Percentiles rank a stretch among this genome's conserved stretches.
Conservation (phyloP, 1,140 invertebrate species). For the Homarus americanus region DNA sequence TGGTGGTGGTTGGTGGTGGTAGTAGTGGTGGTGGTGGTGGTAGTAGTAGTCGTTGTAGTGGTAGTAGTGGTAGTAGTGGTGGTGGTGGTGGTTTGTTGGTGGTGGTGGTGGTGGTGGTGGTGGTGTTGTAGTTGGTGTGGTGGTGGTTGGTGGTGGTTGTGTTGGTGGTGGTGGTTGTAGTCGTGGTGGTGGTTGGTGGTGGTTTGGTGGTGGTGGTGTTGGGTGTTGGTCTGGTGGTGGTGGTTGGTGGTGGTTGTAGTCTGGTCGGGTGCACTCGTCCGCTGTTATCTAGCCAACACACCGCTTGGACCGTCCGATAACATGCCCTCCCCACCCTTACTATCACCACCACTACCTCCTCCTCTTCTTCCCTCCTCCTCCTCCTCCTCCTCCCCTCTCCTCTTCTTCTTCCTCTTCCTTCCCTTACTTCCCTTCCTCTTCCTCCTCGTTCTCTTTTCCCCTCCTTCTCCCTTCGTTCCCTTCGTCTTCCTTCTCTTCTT, state of each 20-base stretch:
- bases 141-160: too few relatives aligned
- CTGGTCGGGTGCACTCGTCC: neutral
- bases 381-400: neutral
- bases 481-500: neutral
- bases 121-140: neutral
- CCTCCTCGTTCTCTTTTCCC: too few relatives aligned
- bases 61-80: too few relatives aligned
- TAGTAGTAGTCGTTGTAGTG: too few relatives aligned
- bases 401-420: neutral
- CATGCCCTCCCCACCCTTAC: neutral
- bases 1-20: too few relatives aligned
- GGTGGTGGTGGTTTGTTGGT: too few relatives aligned
- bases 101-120: too few relatives aligned
- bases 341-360: neutral
- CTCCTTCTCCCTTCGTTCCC: neutral
- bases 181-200: neutral
- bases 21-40: too few relatives aligned
- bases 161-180: neutral
- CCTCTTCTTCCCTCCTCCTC: neutral
- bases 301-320: neutral
- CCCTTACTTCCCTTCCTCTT: neutral
- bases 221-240: neutral
- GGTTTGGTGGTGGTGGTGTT: neutral
- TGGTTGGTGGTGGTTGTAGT: conserved; percentile 25
- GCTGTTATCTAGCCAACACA: conserved; percentile 20